These are phyloP conservation scores for Erebia aethiops DNA, from an alignment of 2,888 invertebrate genomes.

Conservation along the genomic window DNA sequence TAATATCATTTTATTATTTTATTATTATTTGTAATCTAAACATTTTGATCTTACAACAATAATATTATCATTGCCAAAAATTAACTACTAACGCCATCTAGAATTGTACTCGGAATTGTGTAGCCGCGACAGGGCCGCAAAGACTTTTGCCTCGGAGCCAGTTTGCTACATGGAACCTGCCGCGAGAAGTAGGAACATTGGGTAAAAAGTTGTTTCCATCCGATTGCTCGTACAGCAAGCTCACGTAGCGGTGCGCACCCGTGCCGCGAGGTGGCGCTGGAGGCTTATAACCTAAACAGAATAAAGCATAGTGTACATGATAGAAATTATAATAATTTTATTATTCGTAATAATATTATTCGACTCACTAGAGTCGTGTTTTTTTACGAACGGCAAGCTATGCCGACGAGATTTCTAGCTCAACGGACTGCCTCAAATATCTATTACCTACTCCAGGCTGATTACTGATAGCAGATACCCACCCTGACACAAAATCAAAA, in stretches of 20 bases:
- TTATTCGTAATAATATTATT: too few relatives aligned
- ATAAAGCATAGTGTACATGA: neutral
- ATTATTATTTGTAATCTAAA: neutral
- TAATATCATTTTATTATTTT: neutral
- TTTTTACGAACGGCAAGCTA: too few relatives aligned
- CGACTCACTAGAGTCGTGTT: too few relatives aligned
- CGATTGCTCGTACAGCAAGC: conserved; percentile 69
- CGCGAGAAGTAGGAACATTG: conserved; percentile 60
- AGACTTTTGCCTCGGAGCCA: conserved; percentile 73
- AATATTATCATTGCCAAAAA: neutral
- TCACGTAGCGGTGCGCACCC: conserved; percentile 73
- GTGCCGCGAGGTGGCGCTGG: conserved; percentile 76
- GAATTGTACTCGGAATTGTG: conserved; percentile 65
- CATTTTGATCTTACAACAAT: neutral
- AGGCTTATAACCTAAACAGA: conserved; percentile 65
- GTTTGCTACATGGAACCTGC: conserved; percentile 63
- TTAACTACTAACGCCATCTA: conserved; percentile 59
- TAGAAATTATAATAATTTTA: too few relatives aligned
- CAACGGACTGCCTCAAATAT: too few relatives aligned
- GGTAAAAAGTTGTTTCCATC: conserved; percentile 76
- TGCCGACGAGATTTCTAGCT: too few relatives aligned
- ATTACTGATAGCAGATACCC: too few relatives aligned
- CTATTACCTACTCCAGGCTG: too few relatives aligned
- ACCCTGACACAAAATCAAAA: too few relatives aligned
- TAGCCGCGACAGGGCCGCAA: conserved; percentile 71